Evolutionary conservation across 1,140 invertebrate species (phyloP).

Genomic region (Drosophila teissieri): DNA sequence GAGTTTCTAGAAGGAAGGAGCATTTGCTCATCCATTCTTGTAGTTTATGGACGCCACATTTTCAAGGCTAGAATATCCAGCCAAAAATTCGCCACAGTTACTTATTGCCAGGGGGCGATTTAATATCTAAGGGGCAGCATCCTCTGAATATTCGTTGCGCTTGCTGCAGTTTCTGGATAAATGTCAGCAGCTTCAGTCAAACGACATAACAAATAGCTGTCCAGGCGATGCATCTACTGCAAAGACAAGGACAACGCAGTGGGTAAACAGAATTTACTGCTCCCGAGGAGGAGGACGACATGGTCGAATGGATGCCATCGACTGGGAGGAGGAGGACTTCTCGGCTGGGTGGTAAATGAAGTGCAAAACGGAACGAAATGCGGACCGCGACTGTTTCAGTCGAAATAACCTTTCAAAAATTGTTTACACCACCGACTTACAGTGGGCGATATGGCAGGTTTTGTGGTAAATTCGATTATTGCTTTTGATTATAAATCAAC

Average conservation of each 20-base stretch:
- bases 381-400: constrained; percentile 62
- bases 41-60: constrained; percentile 14
- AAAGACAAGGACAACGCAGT: constrained; percentile 38
- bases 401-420: constrained; percentile 80
- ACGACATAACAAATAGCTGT: constrained; percentile 78
- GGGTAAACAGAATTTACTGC: constrained; percentile 79
- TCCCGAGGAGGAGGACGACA: constrained; percentile 43
- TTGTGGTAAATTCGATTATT: neutral
- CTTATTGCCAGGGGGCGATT: constrained; percentile 53
- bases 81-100: constrained; percentile 15
- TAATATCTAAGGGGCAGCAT: constrained; percentile 56
- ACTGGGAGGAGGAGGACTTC: neutral
- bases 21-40: neutral
- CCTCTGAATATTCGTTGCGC: constrained; percentile 39
- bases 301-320: neutral
- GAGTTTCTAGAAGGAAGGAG: constrained; percentile 15
- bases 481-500: no score
- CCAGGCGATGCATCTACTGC: constrained; percentile 50
- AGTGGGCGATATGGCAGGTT: neutral
- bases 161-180: constrained; percentile 63
- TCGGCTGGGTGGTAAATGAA: constrained; percentile 54
- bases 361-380: constrained; percentile 75
- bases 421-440: constrained; percentile 58
- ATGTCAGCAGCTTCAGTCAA: constrained; percentile 70
- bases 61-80: constrained; percentile 24